These are phyloP conservation scores for Bombus balteatus DNA, from an alignment of 1,140 invertebrate genomes.

Conservation along the genomic window DNA sequence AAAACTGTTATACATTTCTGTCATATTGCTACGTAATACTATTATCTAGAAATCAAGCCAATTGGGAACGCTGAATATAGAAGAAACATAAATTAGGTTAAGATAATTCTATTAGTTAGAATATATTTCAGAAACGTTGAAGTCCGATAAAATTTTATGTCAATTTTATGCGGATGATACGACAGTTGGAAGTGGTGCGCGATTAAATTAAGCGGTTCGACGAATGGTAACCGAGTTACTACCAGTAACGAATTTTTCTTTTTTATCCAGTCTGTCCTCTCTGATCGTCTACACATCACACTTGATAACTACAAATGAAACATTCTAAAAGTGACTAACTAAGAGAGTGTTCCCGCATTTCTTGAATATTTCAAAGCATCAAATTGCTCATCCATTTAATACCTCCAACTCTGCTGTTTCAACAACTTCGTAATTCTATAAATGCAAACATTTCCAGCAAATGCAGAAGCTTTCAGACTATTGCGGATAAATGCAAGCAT, in stretches of 20 bases:
- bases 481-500: slow-evolving; percentile 1
- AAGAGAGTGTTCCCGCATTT: not conserved
- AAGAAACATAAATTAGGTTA: slow-evolving; percentile 14
- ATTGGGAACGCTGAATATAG: not conserved
- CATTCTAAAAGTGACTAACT: not conserved
- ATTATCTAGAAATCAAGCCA: not conserved
- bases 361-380: slow-evolving; percentile 14
- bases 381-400: not conserved
- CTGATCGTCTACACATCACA: not conserved
- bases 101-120: not conserved
- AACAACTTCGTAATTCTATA: slow-evolving; percentile 15
- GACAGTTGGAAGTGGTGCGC: not conserved
- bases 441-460: not conserved
- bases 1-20: not conserved
- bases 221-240: slow-evolving; percentile 20
- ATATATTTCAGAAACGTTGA: too few relatives aligned
- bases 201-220: slow-evolving; percentile 26
- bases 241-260: slow-evolving; percentile 15
- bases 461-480: slow-evolving; percentile 17
- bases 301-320: not conserved
- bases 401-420: not conserved
- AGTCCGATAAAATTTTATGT: not conserved
- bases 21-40: not conserved
- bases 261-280: not conserved
- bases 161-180: slow-evolving; percentile 9